A percentile compares a stretch with the other conserved stretches of the same genome.
Evolutionary conservation across 64 coral and sea anemone genomes (phyloP).

Genomic region (Stylophora pistillata): DNA sequence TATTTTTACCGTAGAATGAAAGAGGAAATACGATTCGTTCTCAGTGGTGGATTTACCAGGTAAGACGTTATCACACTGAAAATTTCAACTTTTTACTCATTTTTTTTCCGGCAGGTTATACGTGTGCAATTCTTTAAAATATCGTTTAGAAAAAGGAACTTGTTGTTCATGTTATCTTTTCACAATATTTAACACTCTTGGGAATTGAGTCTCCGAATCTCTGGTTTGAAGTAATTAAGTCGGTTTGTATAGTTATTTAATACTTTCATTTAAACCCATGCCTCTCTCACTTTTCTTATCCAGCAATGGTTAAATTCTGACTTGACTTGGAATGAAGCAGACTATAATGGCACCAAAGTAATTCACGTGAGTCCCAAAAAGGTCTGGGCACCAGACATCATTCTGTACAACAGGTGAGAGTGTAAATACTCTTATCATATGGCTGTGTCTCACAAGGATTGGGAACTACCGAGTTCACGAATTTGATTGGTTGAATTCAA

Average conservation of each 20-base stretch:
- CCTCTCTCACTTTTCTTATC: background rate
- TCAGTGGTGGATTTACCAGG: slow-evolving; percentile 96
- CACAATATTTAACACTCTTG: background rate
- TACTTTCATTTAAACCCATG: background rate
- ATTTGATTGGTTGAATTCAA: too few relatives aligned
- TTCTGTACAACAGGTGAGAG: slow-evolving; percentile 82
- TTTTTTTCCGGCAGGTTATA: too few relatives aligned
- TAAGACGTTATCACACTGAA: background rate
- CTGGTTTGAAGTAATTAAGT: background rate
- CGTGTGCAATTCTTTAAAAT: too few relatives aligned
- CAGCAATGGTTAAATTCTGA: slow-evolving; percentile 74
- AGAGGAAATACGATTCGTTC: slow-evolving; percentile 83
- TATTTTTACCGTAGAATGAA: slow-evolving; percentile 63
- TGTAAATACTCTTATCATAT: too few relatives aligned
- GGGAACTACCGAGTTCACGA: too few relatives aligned
- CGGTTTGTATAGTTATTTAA: background rate
- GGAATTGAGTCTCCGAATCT: background rate
- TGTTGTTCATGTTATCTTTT: background rate
- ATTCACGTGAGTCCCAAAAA: slow-evolving; percentile 62
- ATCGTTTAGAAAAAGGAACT: background rate
- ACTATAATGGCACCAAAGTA: slow-evolving; percentile 39
- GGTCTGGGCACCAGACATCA: slow-evolving; percentile 83
- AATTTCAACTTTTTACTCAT: too few relatives aligned
- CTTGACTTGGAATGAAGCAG: slow-evolving; percentile 62
- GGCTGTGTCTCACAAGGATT: too few relatives aligned